A percentile compares a stretch with the other conserved stretches of the same genome.
These are phyloP conservation scores for Albula glossodonta DNA, from an alignment of 2,113 vertebrate species.

Conservation along the genomic window DNA sequence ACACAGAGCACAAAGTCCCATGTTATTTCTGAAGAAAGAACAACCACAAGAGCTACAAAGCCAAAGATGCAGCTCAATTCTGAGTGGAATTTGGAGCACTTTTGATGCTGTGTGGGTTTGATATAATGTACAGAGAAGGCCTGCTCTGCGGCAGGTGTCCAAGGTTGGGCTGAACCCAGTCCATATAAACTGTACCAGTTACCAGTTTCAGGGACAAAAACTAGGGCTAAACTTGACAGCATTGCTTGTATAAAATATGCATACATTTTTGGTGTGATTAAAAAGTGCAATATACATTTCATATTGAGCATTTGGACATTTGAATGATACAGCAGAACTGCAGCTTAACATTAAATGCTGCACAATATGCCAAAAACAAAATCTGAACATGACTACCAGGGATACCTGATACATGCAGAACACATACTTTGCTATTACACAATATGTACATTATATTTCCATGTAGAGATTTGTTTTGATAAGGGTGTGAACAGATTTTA, in stretches of 20 bases:
- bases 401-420: neutral
- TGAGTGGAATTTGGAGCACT: constrained; percentile 6
- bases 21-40: constrained; percentile 23
- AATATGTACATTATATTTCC: neutral
- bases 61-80: constrained; percentile 30
- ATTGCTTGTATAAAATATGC: neutral
- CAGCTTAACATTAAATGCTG: no score
- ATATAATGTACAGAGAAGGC: constrained; percentile 35
- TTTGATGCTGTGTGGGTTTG: constrained; percentile 12
- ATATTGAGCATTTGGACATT: no score
- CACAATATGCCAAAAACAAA: no score
- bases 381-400: no score
- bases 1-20: constrained; percentile 38
- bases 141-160: neutral
- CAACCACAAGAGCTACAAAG: constrained; percentile 44
- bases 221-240: neutral
- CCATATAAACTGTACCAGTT: neutral
- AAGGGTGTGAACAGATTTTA: neutral
- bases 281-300: neutral
- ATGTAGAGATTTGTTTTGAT: neutral
- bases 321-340: no score
- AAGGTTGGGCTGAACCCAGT: neutral
- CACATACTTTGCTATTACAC: neutral
- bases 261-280: neutral
- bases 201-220: neutral